Conservation (phyloP, 30 jellyfish, hydroid and myxozoan species). For the Chrysaora quinquecirrha region DNA sequence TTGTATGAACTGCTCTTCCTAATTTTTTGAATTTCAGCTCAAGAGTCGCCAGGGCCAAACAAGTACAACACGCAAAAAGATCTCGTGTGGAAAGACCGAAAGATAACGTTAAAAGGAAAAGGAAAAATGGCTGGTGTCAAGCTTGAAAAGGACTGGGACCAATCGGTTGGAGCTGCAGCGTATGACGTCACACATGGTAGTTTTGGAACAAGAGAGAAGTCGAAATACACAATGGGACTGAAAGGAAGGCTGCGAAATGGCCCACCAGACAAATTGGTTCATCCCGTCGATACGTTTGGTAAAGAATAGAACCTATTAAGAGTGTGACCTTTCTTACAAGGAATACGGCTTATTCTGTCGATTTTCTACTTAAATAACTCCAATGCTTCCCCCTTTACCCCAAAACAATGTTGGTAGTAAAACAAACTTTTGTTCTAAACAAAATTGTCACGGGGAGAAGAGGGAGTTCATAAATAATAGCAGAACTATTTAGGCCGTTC, state of each 20-base stretch:
- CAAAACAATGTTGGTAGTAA: too few relatives aligned
- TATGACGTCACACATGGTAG: constrained; percentile 53
- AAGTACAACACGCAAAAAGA: constrained; percentile 57
- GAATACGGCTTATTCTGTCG: too few relatives aligned
- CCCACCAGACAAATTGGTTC: constrained; percentile 63
- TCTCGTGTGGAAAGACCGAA: constrained; percentile 55
- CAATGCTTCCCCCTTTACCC: too few relatives aligned
- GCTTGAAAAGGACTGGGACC: constrained; percentile 20
- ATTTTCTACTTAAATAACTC: too few relatives aligned
- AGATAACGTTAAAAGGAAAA: constrained; percentile 66
- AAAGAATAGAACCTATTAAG: neutral
- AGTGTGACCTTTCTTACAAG: too few relatives aligned
- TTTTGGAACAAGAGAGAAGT: constrained; percentile 28
- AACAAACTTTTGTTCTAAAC: neutral
- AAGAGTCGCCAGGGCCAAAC: constrained; percentile 68
- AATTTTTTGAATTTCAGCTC: neutral
- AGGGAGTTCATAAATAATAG: too few relatives aligned
- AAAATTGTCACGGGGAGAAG: neutral
- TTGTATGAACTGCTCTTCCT: too few relatives aligned
- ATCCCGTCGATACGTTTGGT: constrained; percentile 79
- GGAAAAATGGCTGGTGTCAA: constrained; percentile 21
- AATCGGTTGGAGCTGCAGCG: constrained; percentile 66
- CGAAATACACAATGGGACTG: constrained; percentile 50
- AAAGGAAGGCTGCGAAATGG: constrained; percentile 40
- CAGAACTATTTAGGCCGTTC: too few relatives aligned